These are phyloP conservation scores for Ceyx cyanopectus DNA, from an alignment of 2,113 vertebrate genomes.

Conservation along the genomic window DNA sequence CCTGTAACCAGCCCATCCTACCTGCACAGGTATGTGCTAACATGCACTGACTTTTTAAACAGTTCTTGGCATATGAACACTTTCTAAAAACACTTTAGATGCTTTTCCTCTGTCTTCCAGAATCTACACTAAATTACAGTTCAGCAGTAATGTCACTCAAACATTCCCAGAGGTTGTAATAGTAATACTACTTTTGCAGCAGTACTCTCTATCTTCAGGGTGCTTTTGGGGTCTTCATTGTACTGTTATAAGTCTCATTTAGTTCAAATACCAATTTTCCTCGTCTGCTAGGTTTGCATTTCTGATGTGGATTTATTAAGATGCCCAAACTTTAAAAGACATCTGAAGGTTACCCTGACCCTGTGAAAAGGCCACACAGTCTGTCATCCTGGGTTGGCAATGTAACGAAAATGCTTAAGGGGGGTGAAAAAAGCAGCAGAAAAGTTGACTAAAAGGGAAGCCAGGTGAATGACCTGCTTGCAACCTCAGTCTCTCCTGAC, in stretches of 20 bases:
- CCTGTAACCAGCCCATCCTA: constrained; percentile 95
- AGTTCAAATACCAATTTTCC: background rate
- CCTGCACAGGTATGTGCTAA: constrained; percentile 89
- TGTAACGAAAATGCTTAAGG: background rate
- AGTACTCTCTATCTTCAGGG: background rate
- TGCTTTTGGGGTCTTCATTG: constrained; percentile 21
- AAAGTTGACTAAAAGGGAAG: background rate
- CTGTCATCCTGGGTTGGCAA: background rate
- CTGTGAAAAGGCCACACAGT: background rate
- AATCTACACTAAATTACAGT: background rate
- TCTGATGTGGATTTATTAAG: background rate
- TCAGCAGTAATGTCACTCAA: background rate
- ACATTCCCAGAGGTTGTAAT: background rate
- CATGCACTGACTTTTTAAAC: background rate
- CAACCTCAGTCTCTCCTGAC: background rate
- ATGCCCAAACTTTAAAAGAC: background rate
- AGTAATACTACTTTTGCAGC: background rate
- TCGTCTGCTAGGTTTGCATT: background rate
- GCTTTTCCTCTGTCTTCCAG: background rate
- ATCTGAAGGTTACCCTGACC: background rate
- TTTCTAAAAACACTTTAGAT: background rate
- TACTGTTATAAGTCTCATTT: background rate
- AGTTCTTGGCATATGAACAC: background rate
- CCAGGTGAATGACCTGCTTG: background rate
- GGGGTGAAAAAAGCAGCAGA: background rate